Evolutionary conservation across 2,113 vertebrate genomes (phyloP), one percentile per base, ranked within the genome.

Genomic region (Lutjanus erythropterus): DNA sequence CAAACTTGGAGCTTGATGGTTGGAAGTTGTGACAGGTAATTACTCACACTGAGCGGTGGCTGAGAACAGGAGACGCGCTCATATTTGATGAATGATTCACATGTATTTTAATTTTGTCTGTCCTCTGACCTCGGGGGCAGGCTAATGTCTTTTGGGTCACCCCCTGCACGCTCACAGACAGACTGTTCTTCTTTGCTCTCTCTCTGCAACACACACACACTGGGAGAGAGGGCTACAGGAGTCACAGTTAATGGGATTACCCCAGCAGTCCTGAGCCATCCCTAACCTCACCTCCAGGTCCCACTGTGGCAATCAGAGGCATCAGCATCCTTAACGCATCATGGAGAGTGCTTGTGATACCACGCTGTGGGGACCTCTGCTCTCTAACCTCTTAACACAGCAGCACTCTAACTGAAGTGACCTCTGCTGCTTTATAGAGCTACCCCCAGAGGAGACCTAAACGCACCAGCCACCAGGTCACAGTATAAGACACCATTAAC

Each of bases 191-290:
- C 66, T 67, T 77, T 39, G 9, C 21, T 72, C 56, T 25, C 61
- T 56, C 46, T 2, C 41, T 61, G 19, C 69, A 41, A 74, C 58
- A 62, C 31, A 50, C 47, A 80, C 81, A 79, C 64, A 65, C 44
- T 19, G 47, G 52, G 70, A 86, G 64, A 86, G 79, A 61, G 70
- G 75, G 72, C 86, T 90, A 86, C 81, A 90, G 88, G 90, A 93
- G 93, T 93, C 95, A 94, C 91, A 92, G 91, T 94, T 95, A 96
- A 96, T 94, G 93, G 94, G 95, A 96, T 95, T 95, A 96, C 88
- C 92, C 92, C 90, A 82, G 93, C 92, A 89, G 92, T 91, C 88
- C 89, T 80, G 86, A 90, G 80, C 90, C 88, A 84, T 91, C 75
- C 82, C 92, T 92, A 95, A 94, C 91, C 91, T 91, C 92, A 92